Conservation (phyloP, 2,888 invertebrate species). For the Agrotis exclamationis region DNA sequence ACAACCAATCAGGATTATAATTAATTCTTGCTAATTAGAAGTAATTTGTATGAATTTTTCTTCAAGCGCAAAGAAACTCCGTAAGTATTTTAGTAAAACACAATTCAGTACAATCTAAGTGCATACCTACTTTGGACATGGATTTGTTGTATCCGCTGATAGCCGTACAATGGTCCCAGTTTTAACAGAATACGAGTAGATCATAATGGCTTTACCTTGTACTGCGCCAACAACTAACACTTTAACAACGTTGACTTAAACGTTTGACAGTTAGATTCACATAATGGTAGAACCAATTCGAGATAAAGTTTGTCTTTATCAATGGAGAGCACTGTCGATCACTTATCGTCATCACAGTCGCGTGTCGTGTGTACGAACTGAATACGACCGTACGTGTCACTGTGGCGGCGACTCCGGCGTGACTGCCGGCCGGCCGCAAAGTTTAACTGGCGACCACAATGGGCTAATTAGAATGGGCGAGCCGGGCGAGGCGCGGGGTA, state of each 20-base stretch:
- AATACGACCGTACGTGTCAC: constrained; percentile 76
- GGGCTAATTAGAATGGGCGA: constrained; percentile 90
- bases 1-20: constrained; percentile 56
- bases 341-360: constrained; percentile 88
- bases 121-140: constrained; percentile 69
- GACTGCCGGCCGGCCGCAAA: constrained; percentile 88
- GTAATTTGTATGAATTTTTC: constrained; percentile 52
- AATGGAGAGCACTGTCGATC: constrained; percentile 82
- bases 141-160: constrained; percentile 76
- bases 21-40: constrained; percentile 59
- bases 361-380: constrained; percentile 72
- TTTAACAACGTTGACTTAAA: constrained; percentile 73
- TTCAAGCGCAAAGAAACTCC: constrained; percentile 20
- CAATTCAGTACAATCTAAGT: constrained; percentile 59
- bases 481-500: constrained; percentile 80
- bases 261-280: constrained; percentile 74
- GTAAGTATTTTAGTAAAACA: constrained; percentile 41
- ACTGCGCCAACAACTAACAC: constrained; percentile 79
- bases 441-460: constrained; percentile 88
- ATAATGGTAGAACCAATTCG: constrained; percentile 75
- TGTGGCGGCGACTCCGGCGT: constrained; percentile 80
- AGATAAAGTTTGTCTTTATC: constrained; percentile 80
- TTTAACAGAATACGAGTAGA: constrained; percentile 84
- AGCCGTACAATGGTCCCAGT: constrained; percentile 80
- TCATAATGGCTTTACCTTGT: constrained; percentile 89